Evolutionary conservation across 1,140 invertebrate species (phyloP).

Genomic region (Papilio polytes): DNA sequence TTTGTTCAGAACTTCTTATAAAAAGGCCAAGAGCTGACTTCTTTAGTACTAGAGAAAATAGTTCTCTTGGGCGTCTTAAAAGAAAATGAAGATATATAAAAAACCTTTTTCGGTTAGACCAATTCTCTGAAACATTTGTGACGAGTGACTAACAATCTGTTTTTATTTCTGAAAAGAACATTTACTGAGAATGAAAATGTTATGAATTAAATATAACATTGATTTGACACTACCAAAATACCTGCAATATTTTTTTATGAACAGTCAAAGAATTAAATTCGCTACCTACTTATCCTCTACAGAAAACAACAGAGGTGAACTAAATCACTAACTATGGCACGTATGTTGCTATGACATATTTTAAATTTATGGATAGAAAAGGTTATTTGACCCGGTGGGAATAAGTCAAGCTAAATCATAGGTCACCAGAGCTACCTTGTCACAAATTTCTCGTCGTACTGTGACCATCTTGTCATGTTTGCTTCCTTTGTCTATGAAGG

Average conservation of each 20-base stretch:
- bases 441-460: too few species aligned
- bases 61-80: not conserved
- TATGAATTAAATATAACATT: not conserved
- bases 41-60: not conserved
- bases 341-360: too few species aligned
- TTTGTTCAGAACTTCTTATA: not conserved
- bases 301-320: not conserved
- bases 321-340: too few species aligned
- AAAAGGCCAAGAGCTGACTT: not conserved
- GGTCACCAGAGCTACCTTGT: too few species aligned
- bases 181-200: not conserved
- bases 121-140: conserved; percentile 9
- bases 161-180: not conserved
- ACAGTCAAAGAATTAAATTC: not conserved
- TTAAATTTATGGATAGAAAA: too few species aligned
- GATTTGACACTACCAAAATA: too few species aligned
- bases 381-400: too few species aligned
- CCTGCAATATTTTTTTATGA: not conserved
- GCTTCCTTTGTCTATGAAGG: too few species aligned
- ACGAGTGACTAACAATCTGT: not conserved
- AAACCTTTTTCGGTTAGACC: not conserved
- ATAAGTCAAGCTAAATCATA: too few species aligned
- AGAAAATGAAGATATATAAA: not conserved
- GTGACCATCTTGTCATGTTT: too few species aligned
- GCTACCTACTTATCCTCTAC: not conserved